These are phyloP conservation scores for Limenitis camilla DNA, from an alignment of 2,888 invertebrate genomes.

Conservation along the genomic window DNA sequence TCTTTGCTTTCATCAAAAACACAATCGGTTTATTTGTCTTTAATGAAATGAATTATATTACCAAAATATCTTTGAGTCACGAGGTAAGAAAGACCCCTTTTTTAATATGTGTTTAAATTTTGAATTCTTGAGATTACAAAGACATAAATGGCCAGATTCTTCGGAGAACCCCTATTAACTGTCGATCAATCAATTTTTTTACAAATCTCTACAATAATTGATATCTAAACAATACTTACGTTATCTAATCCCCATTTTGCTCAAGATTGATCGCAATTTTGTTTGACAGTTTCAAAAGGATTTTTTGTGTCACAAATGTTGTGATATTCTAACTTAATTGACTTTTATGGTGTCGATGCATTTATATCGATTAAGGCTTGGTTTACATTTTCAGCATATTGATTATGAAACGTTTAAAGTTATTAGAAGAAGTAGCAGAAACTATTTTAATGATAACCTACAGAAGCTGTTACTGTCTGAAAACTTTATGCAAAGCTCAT, in stretches of 20 bases:
- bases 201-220: not conserved
- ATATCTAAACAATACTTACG: conserved; percentile 2
- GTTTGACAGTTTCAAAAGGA: conserved; percentile 19
- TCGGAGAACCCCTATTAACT: conserved; percentile 7
- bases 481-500: too few relatives aligned
- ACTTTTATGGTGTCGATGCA: conserved; percentile 4
- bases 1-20: too few relatives aligned
- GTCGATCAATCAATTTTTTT: not conserved
- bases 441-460: too few relatives aligned
- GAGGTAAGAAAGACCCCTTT: too few relatives aligned
- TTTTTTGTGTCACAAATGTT: conserved; percentile 11
- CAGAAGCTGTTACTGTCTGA: too few relatives aligned
- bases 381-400: not conserved
- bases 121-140: too few relatives aligned
- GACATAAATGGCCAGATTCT: not conserved
- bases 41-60: too few relatives aligned
- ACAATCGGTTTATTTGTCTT: too few relatives aligned
- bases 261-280: conserved; percentile 24
- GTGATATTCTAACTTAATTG: not conserved
- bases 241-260: conserved; percentile 4
- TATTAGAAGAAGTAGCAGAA: too few relatives aligned
- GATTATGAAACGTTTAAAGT: too few relatives aligned
- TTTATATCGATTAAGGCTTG: not conserved
- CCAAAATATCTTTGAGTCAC: too few relatives aligned
- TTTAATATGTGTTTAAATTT: too few relatives aligned